Evolutionary conservation across 2,797 vertebrate species (phyloP).

Genomic region (Cyclura pinguis): DNA sequence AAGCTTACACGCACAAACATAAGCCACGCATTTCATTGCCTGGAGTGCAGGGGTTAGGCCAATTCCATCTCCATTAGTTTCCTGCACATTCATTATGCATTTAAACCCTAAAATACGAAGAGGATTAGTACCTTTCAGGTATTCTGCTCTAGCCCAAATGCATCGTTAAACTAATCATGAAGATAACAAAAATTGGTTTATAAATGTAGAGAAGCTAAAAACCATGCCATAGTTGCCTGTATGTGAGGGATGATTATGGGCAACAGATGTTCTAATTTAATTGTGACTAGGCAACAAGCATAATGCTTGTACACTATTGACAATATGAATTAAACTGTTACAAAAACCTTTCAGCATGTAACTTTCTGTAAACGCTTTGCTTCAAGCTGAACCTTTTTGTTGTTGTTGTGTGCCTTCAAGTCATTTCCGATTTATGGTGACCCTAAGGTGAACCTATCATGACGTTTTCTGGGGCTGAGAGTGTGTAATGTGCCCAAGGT

Average conservation of each 20-base stretch:
- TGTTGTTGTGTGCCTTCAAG: no score
- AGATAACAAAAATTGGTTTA: conserved; percentile 65
- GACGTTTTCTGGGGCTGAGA: no score
- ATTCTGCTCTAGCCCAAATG: conserved; percentile 53
- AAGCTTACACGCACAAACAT: background rate
- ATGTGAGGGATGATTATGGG: conserved; percentile 60
- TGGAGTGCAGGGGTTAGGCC: background rate
- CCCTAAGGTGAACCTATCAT: no score
- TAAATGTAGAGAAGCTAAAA: conserved; percentile 60
- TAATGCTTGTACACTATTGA: conserved; percentile 54
- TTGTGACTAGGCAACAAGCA: conserved; percentile 68
- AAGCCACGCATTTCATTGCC: background rate
- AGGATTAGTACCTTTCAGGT: conserved; percentile 7
- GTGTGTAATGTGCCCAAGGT: no score
- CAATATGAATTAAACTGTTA: conserved; percentile 52
- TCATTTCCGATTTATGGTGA: no score
- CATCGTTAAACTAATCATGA: conserved; percentile 52
- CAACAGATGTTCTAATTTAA: conserved; percentile 73
- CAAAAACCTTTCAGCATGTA: conserved; percentile 51
- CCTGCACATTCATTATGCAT: background rate
- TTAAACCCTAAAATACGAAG: background rate
- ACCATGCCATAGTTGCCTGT: conserved; percentile 56
- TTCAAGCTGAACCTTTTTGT: conserved; percentile 1
- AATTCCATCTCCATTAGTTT: background rate
- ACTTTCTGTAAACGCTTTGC: conserved; percentile 64